Conservation (phyloP, 37 sponge, comb jelly and placozoan genomes). For the Eunapius fragilis region DNA sequence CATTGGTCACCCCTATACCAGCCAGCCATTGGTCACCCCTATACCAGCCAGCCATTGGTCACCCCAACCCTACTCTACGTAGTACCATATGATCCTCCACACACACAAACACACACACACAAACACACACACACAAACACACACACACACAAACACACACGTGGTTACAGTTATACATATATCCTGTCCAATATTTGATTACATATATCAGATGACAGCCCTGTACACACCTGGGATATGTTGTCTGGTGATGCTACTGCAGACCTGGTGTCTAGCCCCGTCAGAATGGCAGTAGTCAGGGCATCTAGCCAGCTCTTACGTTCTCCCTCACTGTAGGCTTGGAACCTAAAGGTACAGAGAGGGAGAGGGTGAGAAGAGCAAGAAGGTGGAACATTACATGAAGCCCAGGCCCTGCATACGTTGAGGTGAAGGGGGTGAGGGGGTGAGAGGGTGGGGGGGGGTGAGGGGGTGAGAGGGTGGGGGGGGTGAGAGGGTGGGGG, state of each 20-base stretch:
- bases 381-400: not conserved
- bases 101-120: too few species aligned
- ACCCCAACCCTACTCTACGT: too few species aligned
- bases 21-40: too few species aligned
- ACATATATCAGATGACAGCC: too few species aligned
- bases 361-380: not conserved
- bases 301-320: slow-evolving; percentile 77
- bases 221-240: not conserved
- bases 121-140: too few species aligned
- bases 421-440: not conserved
- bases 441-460: not conserved
- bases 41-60: too few species aligned
- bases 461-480: not conserved
- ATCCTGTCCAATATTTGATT: too few species aligned
- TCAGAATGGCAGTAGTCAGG: slow-evolving; percentile 58
- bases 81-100: too few species aligned
- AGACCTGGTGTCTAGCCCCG: slow-evolving; percentile 53
- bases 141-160: too few species aligned
- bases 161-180: too few species aligned
- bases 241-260: not conserved
- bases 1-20: too few species aligned
- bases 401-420: too few species aligned
- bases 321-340: slow-evolving; percentile 58
- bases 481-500: not conserved
- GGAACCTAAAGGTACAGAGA: slow-evolving; percentile 40